phyloP scores from a whole-genome alignment of 2,888 invertebrate genomes.

The Sinodicranocentrus sp. region DNA sequence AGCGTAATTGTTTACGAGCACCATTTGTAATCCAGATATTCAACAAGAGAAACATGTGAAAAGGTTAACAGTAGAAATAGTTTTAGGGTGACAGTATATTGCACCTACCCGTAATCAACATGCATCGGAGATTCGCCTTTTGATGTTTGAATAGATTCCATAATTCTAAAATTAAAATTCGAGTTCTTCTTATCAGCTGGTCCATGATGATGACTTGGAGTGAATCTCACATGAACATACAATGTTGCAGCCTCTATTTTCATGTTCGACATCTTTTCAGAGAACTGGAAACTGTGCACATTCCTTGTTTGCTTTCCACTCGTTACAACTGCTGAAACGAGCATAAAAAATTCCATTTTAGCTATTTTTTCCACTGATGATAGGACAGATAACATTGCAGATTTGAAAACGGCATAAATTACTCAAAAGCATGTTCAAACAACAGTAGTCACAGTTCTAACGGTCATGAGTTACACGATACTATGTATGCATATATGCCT shows the following conservation, averaged over 20 bases:
- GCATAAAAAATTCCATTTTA: background rate
- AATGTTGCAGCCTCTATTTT: slow-evolving; percentile 73
- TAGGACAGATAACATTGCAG: slow-evolving; percentile 6
- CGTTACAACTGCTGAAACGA: slow-evolving; percentile 59
- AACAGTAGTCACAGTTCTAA: background rate
- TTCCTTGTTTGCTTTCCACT: slow-evolving; percentile 50
- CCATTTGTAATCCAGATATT: no score
- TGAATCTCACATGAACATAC: slow-evolving; percentile 71
- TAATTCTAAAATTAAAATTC: slow-evolving; percentile 72
- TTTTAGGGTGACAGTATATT: no score
- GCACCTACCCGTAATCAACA: slow-evolving; percentile 73
- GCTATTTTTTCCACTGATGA: no score
- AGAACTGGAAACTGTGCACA: slow-evolving; percentile 74
- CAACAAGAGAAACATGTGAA: no score
- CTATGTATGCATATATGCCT: background rate
- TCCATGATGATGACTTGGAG: slow-evolving; percentile 41
- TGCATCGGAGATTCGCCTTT: slow-evolving; percentile 72
- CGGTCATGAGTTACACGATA: slow-evolving; percentile 9
- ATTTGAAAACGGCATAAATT: slow-evolving; percentile 4
- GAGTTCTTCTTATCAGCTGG: slow-evolving; percentile 54
- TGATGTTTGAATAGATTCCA: slow-evolving; percentile 67
- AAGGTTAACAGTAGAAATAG: no score
- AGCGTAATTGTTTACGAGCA: no score
- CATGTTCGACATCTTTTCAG: slow-evolving; percentile 75
- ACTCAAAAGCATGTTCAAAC: background rate